phyloP scores from a whole-genome alignment of 2,113 vertebrate genomes.

The Malurus cyaneus region DNA sequence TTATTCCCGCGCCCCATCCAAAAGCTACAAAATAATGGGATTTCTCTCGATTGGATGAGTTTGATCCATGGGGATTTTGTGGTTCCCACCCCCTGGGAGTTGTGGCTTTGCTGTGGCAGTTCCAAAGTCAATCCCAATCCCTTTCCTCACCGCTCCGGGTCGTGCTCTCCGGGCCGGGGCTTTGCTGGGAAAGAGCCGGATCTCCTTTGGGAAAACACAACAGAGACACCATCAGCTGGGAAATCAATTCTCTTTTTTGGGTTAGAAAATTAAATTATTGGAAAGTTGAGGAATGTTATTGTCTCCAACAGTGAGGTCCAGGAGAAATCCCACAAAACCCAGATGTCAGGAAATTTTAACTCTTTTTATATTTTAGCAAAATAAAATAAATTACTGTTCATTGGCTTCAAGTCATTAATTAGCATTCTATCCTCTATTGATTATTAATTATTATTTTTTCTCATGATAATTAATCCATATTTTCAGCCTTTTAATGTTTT shows the following conservation, averaged over 20 bases:
- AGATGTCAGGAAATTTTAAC: background rate
- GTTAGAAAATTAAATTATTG: background rate
- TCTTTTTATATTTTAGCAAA: background rate
- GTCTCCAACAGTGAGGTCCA: accelerated
- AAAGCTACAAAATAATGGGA: accelerated
- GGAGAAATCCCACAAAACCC: background rate
- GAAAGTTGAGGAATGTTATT: background rate
- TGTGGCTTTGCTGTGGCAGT: accelerated
- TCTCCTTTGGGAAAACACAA: background rate
- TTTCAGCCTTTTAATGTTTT: background rate
- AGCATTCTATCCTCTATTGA: background rate
- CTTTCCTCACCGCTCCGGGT: constrained; percentile 9
- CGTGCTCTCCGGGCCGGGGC: accelerated
- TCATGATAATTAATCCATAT: accelerated
- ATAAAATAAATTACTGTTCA: background rate
- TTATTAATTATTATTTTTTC: background rate
- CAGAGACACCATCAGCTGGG: background rate
- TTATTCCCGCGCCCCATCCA: accelerated
- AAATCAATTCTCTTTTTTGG: background rate
- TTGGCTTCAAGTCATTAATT: background rate
- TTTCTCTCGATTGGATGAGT: background rate
- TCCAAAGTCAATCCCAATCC: background rate
- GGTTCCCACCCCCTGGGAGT: background rate
- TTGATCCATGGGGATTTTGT: accelerated
- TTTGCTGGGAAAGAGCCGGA: background rate